These are phyloP conservation scores for Chrysolina oricalcia DNA, from an alignment of 2,888 invertebrate species.

Conservation along the genomic window DNA sequence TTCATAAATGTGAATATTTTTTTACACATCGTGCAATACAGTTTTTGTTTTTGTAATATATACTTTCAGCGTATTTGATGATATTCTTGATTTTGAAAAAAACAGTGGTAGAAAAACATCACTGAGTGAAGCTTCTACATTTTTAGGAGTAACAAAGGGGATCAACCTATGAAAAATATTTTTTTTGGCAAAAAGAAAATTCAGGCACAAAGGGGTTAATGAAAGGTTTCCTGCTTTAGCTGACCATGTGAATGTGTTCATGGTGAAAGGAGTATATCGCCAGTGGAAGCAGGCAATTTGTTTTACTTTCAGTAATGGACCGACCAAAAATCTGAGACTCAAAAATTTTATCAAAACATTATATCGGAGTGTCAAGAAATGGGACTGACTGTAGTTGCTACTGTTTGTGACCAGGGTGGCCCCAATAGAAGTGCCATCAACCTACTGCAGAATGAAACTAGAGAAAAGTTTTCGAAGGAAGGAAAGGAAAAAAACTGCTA, in stretches of 20 bases:
- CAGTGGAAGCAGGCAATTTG: slow-evolving; percentile 18
- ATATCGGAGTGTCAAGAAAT: slow-evolving; percentile 31
- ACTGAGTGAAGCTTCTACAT: too few species aligned
- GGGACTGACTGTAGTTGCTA: slow-evolving; percentile 48
- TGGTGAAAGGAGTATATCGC: slow-evolving; percentile 8
- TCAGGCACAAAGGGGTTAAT: too few species aligned
- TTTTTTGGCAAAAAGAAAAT: too few species aligned
- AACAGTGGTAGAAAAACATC: too few species aligned
- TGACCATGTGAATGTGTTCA: slow-evolving; percentile 19
- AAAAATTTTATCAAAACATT: slow-evolving; percentile 9
- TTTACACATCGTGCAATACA: too few species aligned
- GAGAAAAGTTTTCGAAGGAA: slow-evolving; percentile 27
- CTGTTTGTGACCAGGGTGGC: slow-evolving; percentile 52
- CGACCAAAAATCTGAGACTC: neutral
- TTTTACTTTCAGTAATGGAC: slow-evolving; percentile 14
- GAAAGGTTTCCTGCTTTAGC: neutral
- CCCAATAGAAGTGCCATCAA: slow-evolving; percentile 25
- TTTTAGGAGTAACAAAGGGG: too few species aligned
- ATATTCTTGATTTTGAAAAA: too few species aligned
- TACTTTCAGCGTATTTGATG: too few species aligned
- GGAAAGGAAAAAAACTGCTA: slow-evolving; percentile 1
- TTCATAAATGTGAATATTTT: too few species aligned
- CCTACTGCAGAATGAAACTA: slow-evolving; percentile 29
- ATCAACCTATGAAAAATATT: too few species aligned
- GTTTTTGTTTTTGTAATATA: too few species aligned